Base-by-base conservation (phyloP, 2,888 invertebrate species). In the Drosophila prolongata region DNA sequence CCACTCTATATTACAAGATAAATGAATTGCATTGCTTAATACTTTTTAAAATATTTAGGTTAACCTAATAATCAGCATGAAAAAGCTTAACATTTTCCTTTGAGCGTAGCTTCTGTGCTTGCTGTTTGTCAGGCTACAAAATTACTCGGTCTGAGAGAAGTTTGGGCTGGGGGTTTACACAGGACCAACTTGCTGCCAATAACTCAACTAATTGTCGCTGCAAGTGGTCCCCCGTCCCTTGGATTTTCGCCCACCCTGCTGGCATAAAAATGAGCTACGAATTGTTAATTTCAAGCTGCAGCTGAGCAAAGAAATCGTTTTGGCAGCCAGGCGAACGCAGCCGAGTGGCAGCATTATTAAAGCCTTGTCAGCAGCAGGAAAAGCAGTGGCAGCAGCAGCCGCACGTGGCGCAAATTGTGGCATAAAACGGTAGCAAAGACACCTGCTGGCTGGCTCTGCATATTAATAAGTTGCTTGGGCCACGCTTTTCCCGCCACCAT, bases 371-470 rank as follows among this genome's bases (percentile, higher is more conserved):
- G 47, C 60, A 37, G 46, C 57, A 73, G 64, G 16, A 50, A 46
- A 47, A 59, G 75, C 68, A 61, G 37, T 35, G 42, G 38, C 57
- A 16, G 37, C 50, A 19, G 13, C 58, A 58, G 38, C 27, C 58
- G 58, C 58, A 59, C 58, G 58, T 59, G 58, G 58, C 58, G 58
- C 67, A 86, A 88, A 88, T 88, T 75, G 89, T 83, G 87, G 84
- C 87, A 89, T 80, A 73, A 89, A 83, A 89, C 76, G 81, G 75
- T 72, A 75, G 83, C 76, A 83, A 65, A 87, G 85, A 83, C 89
- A 83, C 83, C 83, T 87, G 84, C 68, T 66, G 68, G 52, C 80
- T 75, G 83, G 83, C 67, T 87, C 70, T 83, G 89, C 74, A 83
- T 83, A 83, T 83, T 89, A 83, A 89, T 83, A 87, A 75, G 78